Conservation (phyloP, 1,140 invertebrate genomes). For the Copidosoma floridanum region DNA sequence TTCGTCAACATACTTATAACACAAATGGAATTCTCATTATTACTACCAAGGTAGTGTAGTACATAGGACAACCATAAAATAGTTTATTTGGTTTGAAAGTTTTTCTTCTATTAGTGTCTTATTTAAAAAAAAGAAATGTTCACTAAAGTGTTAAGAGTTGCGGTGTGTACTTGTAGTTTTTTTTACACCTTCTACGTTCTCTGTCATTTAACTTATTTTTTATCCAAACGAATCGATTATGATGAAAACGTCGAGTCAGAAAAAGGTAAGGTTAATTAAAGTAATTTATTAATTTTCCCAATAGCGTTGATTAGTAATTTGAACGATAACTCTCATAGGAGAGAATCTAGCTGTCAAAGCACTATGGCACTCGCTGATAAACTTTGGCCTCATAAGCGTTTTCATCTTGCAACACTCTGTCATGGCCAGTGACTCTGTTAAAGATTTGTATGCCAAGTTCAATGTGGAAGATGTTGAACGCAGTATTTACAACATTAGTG, state of each 20-base stretch:
- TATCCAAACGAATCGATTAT: constrained; percentile 39
- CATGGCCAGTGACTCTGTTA: constrained; percentile 52
- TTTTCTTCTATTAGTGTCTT: background rate
- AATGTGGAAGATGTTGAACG: constrained; percentile 51
- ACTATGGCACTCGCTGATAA: constrained; percentile 43
- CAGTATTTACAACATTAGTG: constrained; percentile 54
- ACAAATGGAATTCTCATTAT: no score
- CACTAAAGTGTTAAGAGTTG: constrained; percentile 31
- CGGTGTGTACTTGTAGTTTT: constrained; percentile 39
- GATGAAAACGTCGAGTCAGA: constrained; percentile 8
- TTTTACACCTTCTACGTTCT: constrained; percentile 49
- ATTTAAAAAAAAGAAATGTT: constrained; percentile 28
- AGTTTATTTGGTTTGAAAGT: no score
- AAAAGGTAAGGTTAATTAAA: constrained; percentile 27
- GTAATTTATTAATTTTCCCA: constrained; percentile 3
- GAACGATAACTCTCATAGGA: constrained; percentile 29
- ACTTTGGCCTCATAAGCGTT: constrained; percentile 51
- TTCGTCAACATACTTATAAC: no score
- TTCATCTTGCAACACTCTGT: constrained; percentile 60
- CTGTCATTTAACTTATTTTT: constrained; percentile 46
- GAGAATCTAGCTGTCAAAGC: constrained; percentile 28
- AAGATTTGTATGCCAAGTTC: constrained; percentile 47
- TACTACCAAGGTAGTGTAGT: no score
- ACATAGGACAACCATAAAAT: no score
- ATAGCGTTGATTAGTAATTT: constrained; percentile 11